Percentiles rank a stretch among this genome's conserved stretches.
Conservation (phyloP, 37 sponge, comb jelly and placozoan species). For the Petrosia ficiformis region DNA sequence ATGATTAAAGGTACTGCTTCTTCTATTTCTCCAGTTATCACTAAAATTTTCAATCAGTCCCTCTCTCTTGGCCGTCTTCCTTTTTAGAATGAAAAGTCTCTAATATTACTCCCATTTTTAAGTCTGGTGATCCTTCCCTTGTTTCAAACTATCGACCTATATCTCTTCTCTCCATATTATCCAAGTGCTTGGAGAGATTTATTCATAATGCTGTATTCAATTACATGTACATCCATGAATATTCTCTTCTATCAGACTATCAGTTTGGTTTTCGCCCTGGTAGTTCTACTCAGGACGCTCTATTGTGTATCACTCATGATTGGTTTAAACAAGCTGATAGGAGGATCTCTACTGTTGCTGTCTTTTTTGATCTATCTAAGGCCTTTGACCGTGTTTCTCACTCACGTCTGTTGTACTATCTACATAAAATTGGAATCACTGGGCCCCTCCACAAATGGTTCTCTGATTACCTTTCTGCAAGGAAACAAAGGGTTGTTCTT, state of each 20-base stretch:
- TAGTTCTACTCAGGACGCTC: no score
- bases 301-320: constrained; percentile 1
- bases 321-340: neutral
- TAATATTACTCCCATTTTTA: constrained; percentile 14
- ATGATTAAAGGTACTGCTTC: constrained; percentile 2
- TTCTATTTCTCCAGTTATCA: neutral
- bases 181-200: constrained; percentile 21
- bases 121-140: constrained; percentile 12
- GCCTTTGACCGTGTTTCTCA: constrained; percentile 29
- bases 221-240: constrained; percentile 13
- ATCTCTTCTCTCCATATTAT: constrained; percentile 16
- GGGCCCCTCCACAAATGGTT: constrained; percentile 23
- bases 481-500: constrained; percentile 21
- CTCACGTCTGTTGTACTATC: neutral
- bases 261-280: constrained; percentile 41
- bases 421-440: neutral
- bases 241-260: constrained; percentile 15
- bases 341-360: neutral
- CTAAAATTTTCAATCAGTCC: neutral
- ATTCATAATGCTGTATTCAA: neutral
- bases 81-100: constrained; percentile 6
- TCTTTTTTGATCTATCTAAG: neutral
- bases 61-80: neutral
- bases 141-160: constrained; percentile 17
- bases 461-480: constrained; percentile 7